Evolutionary conservation across 2,113 vertebrate genomes (phyloP).

Genomic region (Desmodus rotundus): DNA sequence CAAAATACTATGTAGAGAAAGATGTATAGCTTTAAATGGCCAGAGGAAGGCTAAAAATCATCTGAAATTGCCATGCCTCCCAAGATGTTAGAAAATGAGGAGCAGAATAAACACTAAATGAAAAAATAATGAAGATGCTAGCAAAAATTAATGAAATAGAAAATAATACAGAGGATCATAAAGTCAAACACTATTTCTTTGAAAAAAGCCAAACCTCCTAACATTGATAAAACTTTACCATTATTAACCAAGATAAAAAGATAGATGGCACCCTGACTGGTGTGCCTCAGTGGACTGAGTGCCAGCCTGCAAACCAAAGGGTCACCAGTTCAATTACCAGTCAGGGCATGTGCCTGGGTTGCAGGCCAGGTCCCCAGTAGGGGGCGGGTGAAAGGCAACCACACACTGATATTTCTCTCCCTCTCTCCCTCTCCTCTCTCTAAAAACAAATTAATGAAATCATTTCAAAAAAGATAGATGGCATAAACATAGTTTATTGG

Average conservation of each 20-base stretch:
- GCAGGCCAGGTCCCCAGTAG: no score
- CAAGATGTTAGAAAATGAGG: not conserved
- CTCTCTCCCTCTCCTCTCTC: no score
- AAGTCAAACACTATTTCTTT: not conserved
- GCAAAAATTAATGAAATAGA: not conserved
- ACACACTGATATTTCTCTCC: no score
- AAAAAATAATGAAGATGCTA: not conserved
- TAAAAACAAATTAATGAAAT: no score
- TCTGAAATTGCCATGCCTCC: not conserved
- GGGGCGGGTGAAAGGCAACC: no score
- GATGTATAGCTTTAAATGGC: not conserved
- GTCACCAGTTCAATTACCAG: no score
- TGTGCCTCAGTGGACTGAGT: no score
- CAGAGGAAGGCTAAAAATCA: not conserved
- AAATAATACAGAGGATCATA: not conserved
- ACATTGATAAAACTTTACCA: not conserved
- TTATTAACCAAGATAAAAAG: not conserved
- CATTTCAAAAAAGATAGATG: not conserved
- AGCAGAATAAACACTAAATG: not conserved
- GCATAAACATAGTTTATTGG: not conserved
- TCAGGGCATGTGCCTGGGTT: no score
- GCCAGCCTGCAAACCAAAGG: no score
- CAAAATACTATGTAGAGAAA: not conserved
- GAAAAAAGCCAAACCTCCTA: not conserved
- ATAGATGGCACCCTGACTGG: not conserved